These are phyloP conservation scores for Dynastes maya DNA, from an alignment of 2,888 invertebrate species.

Conservation along the genomic window DNA sequence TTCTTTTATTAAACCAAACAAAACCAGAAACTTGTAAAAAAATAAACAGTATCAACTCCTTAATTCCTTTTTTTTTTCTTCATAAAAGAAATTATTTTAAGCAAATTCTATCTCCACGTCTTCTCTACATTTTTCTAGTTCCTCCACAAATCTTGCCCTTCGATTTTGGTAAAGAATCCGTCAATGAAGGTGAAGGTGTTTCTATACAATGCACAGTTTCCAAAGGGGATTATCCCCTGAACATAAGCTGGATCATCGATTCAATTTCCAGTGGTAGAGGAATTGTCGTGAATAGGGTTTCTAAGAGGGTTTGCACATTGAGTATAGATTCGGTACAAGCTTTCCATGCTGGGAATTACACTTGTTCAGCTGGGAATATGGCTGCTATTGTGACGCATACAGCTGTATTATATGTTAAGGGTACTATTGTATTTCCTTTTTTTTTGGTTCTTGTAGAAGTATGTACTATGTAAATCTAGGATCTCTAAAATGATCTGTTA, in stretches of 20 bases:
- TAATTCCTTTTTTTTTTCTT: too few relatives aligned
- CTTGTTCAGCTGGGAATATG: slow-evolving; percentile 76
- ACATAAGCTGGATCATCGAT: slow-evolving; percentile 80
- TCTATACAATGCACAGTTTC: slow-evolving; percentile 78
- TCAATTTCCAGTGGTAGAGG: slow-evolving; percentile 68
- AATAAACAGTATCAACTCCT: too few relatives aligned
- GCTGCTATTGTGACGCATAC: slow-evolving; percentile 77
- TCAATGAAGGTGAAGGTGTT: slow-evolving; percentile 80
- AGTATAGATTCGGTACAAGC: slow-evolving; percentile 75
- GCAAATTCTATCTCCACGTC: neutral
- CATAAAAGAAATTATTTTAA: too few relatives aligned
- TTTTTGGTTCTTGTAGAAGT: neutral
- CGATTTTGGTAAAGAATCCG: slow-evolving; percentile 76
- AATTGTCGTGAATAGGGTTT: slow-evolving; percentile 53
- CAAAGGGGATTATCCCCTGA: slow-evolving; percentile 81
- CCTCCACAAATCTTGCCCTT: slow-evolving; percentile 82
- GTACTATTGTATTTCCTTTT: slow-evolving; percentile 65
- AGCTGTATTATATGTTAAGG: slow-evolving; percentile 70
- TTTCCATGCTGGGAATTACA: slow-evolving; percentile 74
- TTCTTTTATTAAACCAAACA: too few relatives aligned
- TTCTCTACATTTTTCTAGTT: slow-evolving; percentile 69
- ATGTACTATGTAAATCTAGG: too few relatives aligned
- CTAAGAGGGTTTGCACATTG: slow-evolving; percentile 69
- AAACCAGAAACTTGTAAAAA: too few relatives aligned
- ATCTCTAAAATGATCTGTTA: too few relatives aligned